Evolutionary conservation across 1,140 invertebrate species (phyloP).

Genomic region (Calephelis nemesis): DNA sequence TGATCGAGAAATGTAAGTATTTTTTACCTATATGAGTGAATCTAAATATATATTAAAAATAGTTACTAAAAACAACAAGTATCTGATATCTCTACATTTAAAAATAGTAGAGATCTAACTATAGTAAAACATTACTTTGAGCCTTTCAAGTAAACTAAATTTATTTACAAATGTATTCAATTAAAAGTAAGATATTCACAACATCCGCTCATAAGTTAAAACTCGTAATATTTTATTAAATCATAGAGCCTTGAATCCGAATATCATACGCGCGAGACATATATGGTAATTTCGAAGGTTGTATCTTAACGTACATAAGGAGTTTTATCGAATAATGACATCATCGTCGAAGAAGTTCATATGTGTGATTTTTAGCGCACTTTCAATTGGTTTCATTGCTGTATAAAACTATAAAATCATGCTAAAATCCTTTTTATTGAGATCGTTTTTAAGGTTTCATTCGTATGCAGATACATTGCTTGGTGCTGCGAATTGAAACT

Average conservation of each 20-base stretch:
- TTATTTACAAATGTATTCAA: not conserved
- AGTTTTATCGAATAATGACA: constrained; percentile 47
- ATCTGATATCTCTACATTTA: too few species aligned
- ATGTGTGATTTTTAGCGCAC: constrained; percentile 47
- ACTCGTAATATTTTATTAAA: too few species aligned
- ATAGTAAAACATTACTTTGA: not conserved
- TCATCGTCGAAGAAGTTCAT: constrained; percentile 48
- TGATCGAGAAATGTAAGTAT: constrained; percentile 67
- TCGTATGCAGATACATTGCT: not conserved
- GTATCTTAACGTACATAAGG: constrained; percentile 32
- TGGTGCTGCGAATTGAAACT: constrained; percentile 8
- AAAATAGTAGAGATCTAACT: too few species aligned
- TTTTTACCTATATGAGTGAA: constrained; percentile 12
- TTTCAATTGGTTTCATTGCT: constrained; percentile 28
- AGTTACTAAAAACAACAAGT: too few species aligned
- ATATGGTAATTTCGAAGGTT: constrained; percentile 50
- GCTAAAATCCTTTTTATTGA: constrained; percentile 11
- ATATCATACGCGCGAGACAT: constrained; percentile 24
- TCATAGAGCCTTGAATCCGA: constrained; percentile 14
- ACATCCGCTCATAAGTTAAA: too few species aligned
- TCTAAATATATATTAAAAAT: too few species aligned
- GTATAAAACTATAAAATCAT: not conserved
- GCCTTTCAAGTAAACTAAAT: not conserved
- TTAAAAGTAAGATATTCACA: not conserved
- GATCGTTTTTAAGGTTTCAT: not conserved